Conservation (phyloP, 2,113 vertebrate species). For the Melanostigma gelatinosum region DNA sequence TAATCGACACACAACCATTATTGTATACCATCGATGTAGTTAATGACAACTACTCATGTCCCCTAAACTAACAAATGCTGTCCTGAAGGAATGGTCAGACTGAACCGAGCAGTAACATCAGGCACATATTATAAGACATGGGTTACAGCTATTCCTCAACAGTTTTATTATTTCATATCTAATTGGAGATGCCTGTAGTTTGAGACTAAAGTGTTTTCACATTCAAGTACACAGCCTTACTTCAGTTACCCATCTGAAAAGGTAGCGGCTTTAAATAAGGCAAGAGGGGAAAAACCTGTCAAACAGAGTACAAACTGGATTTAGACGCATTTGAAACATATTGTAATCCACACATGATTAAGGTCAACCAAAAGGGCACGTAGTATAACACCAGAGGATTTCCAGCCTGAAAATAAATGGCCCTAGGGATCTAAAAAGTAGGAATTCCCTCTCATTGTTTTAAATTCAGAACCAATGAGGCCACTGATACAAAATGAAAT, state of each 20-base stretch:
- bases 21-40: neutral
- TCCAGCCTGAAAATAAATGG: constrained; percentile 48
- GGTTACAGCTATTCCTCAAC: constrained; percentile 66
- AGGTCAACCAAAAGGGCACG: constrained; percentile 34
- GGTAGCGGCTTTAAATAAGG: constrained; percentile 71
- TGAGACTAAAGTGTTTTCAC: constrained; percentile 77
- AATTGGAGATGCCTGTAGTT: constrained; percentile 74
- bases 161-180: constrained; percentile 73
- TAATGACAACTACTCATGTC: neutral
- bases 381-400: constrained; percentile 58
- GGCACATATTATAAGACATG: constrained; percentile 38
- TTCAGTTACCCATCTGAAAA: constrained; percentile 62
- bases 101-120: constrained; percentile 7
- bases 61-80: neutral
- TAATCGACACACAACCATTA: neutral
- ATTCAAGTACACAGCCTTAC: constrained; percentile 78
- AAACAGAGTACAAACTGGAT: constrained; percentile 73
- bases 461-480: constrained; percentile 25
- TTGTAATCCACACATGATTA: constrained; percentile 47
- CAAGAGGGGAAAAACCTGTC: constrained; percentile 73
- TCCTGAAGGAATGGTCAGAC: neutral
- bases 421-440: constrained; percentile 3
- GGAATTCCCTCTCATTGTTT: neutral
- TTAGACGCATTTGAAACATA: constrained; percentile 57
- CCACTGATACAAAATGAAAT: constrained; percentile 34